A percentile compares a stretch with the other conserved stretches of the same genome.
These are phyloP conservation scores for Scaptodrosophila latifasciaeformis DNA, from an alignment of 2,888 invertebrate genomes.

Conservation along the genomic window DNA sequence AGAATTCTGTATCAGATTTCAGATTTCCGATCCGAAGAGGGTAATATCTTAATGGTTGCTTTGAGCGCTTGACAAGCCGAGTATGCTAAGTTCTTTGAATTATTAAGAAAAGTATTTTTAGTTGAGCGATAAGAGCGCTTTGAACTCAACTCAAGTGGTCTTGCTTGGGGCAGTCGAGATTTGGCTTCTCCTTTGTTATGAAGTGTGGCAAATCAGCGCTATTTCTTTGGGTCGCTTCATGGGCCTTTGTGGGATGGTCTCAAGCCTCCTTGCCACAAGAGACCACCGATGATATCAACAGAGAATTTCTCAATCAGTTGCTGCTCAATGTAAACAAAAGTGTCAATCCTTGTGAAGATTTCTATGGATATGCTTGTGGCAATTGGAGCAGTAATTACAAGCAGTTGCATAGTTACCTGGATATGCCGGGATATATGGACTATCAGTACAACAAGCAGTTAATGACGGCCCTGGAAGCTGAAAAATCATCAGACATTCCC, in stretches of 20 bases:
- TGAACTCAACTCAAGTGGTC: too few relatives aligned
- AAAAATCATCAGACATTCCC: background rate
- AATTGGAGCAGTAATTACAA: slow-evolving; percentile 56
- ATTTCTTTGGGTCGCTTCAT: too few relatives aligned
- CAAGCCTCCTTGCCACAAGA: too few relatives aligned
- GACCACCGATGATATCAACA: too few relatives aligned
- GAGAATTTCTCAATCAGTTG: slow-evolving; percentile 40
- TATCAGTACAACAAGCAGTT: slow-evolving; percentile 54
- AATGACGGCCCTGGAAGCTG: slow-evolving; percentile 28
- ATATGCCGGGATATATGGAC: slow-evolving; percentile 68
- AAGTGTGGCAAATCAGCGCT: too few relatives aligned
- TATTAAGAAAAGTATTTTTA: too few relatives aligned
- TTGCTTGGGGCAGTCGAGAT: slow-evolving; percentile 36
- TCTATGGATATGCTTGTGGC: slow-evolving; percentile 62
- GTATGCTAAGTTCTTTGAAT: too few relatives aligned
- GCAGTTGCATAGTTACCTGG: slow-evolving; percentile 39
- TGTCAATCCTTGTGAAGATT: slow-evolving; percentile 61
- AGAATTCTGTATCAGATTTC: too few relatives aligned
- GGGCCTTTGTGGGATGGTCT: too few relatives aligned
- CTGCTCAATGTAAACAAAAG: slow-evolving; percentile 47
- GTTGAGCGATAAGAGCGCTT: slow-evolving; percentile 34
- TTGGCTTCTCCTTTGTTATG: slow-evolving; percentile 27
- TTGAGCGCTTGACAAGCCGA: too few relatives aligned
- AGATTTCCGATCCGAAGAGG: too few relatives aligned
- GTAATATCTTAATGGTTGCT: too few relatives aligned